Percentiles rank a stretch among this genome's conserved stretches.
These are phyloP conservation scores for Setophaga kirtlandii DNA, from an alignment of 2,113 vertebrate species.

Conservation along the genomic window DNA sequence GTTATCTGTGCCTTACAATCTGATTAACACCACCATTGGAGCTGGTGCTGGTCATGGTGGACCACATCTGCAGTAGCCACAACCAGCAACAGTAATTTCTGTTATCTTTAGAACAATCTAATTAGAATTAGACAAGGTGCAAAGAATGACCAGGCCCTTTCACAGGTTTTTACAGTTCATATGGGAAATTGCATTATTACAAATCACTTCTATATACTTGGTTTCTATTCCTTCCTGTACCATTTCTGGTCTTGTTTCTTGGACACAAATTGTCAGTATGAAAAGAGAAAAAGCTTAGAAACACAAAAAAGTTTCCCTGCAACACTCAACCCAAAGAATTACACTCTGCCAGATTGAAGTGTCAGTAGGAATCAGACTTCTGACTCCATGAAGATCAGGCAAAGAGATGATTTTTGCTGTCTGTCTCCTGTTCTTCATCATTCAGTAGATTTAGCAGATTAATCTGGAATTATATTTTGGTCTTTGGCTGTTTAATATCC, in stretches of 20 bases:
- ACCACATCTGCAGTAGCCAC: not conserved
- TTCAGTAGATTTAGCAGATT: not conserved
- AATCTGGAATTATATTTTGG: not conserved
- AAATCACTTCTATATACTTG: not conserved
- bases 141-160: not conserved
- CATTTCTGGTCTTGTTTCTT: not conserved
- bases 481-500: not conserved
- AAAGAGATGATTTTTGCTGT: not conserved
- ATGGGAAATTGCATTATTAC: not conserved
- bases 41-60: not conserved
- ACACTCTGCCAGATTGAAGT: not conserved
- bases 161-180: not conserved
- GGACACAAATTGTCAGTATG: not conserved
- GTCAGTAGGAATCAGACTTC: not conserved
- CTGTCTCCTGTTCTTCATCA: not conserved
- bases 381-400: not conserved
- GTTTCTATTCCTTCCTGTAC: not conserved
- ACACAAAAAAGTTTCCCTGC: rapidly evolving
- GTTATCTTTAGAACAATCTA: not conserved
- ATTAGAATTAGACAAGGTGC: not conserved
- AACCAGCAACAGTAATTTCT: not conserved
- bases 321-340: not conserved
- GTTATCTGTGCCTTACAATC: not conserved
- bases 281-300: not conserved
- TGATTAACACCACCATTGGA: not conserved